Evolutionary conservation across 2,113 vertebrate genomes (phyloP).

Genomic region (Diadophis punctatus): DNA sequence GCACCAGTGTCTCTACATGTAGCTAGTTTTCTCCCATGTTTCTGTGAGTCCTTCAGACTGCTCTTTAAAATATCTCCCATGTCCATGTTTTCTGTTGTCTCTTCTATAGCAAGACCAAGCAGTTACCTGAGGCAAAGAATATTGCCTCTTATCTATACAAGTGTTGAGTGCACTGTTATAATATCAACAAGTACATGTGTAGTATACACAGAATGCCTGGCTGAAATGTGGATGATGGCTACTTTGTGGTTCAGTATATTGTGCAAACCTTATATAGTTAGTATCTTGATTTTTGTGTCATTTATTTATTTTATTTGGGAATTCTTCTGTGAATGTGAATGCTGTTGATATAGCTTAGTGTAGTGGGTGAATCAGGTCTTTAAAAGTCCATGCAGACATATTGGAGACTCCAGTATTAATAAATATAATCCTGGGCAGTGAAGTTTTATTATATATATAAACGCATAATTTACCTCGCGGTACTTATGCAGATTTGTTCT

Average conservation of each 20-base stretch:
- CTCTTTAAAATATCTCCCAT: neutral
- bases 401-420: neutral
- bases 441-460: neutral
- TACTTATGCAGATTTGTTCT: neutral
- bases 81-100: neutral
- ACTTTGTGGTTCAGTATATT: neutral
- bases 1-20: neutral
- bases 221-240: neutral
- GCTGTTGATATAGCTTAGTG: neutral
- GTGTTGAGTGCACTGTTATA: neutral
- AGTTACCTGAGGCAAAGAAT: no score
- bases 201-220: neutral
- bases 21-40: neutral
- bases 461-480: neutral
- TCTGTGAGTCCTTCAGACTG: neutral
- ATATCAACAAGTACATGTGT: neutral
- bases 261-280: neutral
- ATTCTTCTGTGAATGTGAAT: no score
- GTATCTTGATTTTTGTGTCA: neutral
- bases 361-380: neutral
- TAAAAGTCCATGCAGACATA: neutral
- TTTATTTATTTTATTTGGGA: no score
- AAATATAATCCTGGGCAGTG: neutral
- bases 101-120: neutral
- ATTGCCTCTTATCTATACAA: neutral